These are phyloP conservation scores for Microvelia longipes DNA, from an alignment of 1,140 invertebrate species.

Conservation along the genomic window DNA sequence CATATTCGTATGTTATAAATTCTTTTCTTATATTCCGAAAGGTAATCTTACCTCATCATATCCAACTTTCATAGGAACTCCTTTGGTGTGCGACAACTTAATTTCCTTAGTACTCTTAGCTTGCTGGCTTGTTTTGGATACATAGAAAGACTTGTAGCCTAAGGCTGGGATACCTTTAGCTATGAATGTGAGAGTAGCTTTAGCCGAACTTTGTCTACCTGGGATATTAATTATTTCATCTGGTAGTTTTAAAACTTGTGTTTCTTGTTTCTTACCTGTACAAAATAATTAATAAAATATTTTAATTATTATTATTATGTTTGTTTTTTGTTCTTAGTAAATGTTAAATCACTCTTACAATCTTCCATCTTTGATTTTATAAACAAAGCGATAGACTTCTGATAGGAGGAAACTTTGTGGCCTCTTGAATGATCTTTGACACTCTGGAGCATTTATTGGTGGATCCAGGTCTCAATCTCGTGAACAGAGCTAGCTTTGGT, in stretches of 20 bases:
- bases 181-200: slow-evolving; percentile 47
- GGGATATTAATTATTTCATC: slow-evolving; percentile 40
- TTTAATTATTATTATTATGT: neutral
- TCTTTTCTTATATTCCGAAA: too few species aligned
- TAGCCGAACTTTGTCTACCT: slow-evolving; percentile 41
- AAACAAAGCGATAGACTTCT: too few species aligned
- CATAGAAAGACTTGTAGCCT: slow-evolving; percentile 45
- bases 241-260: slow-evolving; percentile 47
- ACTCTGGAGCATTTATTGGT: too few species aligned
- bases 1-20: too few species aligned
- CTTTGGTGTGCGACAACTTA: too few species aligned
- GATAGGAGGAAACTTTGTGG: too few species aligned
- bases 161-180: slow-evolving; percentile 44
- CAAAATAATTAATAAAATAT: slow-evolving; percentile 6
- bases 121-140: slow-evolving; percentile 23
- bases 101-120: slow-evolving; percentile 2
- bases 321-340: neutral
- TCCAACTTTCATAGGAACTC: slow-evolving; percentile 4
- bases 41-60: slow-evolving; percentile 14
- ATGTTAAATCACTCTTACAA: neutral
- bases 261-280: slow-evolving; percentile 35
- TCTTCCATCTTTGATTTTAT: too few species aligned
- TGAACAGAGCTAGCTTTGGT: too few species aligned
- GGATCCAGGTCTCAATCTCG: too few species aligned
- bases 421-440: too few species aligned